Evolutionary conservation across 2,888 invertebrate genomes (phyloP), one percentile per base, ranked within the genome.

Genomic region (Eupithecia dodoneata): DNA sequence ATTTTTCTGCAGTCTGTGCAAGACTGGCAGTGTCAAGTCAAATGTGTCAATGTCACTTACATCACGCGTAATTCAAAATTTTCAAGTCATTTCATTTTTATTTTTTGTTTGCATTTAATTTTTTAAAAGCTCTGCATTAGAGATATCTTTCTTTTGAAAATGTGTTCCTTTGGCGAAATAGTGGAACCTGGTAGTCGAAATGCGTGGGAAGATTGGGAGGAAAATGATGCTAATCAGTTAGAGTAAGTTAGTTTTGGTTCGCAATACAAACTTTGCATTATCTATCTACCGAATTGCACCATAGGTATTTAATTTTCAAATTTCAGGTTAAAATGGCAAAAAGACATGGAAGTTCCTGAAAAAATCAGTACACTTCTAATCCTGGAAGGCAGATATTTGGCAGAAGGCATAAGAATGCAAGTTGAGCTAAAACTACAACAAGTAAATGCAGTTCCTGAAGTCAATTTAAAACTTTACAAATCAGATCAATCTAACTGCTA

Each of bases 131-230:
- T 63, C 12, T 12, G 10, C 47, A 2, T 47, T 9, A 10, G 10
- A 3, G 0, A 1, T 18, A 59, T 2, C n/a, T 7, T 55, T n/a
- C 18, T 30, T 63, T 12, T 30, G 47, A 77, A 80, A 52, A 94
- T 94, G 94, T 84, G 83, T 82, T 82, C 85, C 13, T 95, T 93
- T 85, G 95, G 95, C 73, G 94, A 94, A 89, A 94, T 95, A 77
- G 87, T 85, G 66, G 94, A 94, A 85, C 95, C 94, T 42, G 85
- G 85, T 52, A 92, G 90, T 76, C 87, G 95, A 74, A 88, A 90
- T 78, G 88, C 90, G 47, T 94, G 93, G 92, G 95, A 94, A 88
- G 95, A 95, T 80, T 94, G 95, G 95, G 94, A 94, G 84, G 94
- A 93, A 76, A 81, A 81, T 75, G 85, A 85, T 70, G 82, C 81